Percentiles rank a stretch among this genome's conserved stretches.
Evolutionary conservation across 1,140 invertebrate species (phyloP).

Genomic region (Drosophila orena): DNA sequence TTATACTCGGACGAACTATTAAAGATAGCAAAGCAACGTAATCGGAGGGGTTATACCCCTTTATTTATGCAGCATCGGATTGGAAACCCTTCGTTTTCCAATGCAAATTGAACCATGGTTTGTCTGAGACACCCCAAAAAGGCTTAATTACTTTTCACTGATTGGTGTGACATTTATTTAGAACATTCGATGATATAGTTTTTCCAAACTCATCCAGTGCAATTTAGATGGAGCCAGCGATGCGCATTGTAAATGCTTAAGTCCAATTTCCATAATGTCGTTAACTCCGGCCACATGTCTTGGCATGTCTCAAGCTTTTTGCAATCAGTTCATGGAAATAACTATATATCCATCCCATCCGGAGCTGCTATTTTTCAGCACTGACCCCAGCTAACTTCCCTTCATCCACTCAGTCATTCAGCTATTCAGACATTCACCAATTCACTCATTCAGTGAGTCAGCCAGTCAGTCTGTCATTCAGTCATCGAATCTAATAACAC

Average conservation of each 20-base stretch:
- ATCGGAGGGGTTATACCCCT: too few relatives aligned
- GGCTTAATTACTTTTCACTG: too few relatives aligned
- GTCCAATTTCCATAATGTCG: slow-evolving; percentile 60
- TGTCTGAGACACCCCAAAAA: too few relatives aligned
- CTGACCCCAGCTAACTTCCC: background rate
- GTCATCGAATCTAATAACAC: slow-evolving; percentile 73
- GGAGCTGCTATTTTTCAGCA: slow-evolving; percentile 27
- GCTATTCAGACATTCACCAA: slow-evolving; percentile 6
- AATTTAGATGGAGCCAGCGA: background rate
- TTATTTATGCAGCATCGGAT: too few relatives aligned
- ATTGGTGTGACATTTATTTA: too few relatives aligned
- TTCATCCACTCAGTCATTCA: background rate
- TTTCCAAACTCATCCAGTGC: background rate
- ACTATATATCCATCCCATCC: slow-evolving; percentile 42
- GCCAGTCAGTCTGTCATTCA: slow-evolving; percentile 12
- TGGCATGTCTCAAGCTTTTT: slow-evolving; percentile 62
- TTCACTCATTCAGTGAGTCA: background rate
- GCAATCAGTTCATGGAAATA: slow-evolving; percentile 77
- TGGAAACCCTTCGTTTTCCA: too few relatives aligned
- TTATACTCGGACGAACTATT: too few relatives aligned
- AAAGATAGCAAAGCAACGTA: too few relatives aligned
- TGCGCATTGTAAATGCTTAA: slow-evolving; percentile 47
- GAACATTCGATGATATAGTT: background rate
- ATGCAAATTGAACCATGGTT: too few relatives aligned
- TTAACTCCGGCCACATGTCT: slow-evolving; percentile 52